A percentile compares a stretch with the other conserved stretches of the same genome.
Conservation (phyloP, 92 coral and sea anemone species). For the Virgularia gustaviana region DNA sequence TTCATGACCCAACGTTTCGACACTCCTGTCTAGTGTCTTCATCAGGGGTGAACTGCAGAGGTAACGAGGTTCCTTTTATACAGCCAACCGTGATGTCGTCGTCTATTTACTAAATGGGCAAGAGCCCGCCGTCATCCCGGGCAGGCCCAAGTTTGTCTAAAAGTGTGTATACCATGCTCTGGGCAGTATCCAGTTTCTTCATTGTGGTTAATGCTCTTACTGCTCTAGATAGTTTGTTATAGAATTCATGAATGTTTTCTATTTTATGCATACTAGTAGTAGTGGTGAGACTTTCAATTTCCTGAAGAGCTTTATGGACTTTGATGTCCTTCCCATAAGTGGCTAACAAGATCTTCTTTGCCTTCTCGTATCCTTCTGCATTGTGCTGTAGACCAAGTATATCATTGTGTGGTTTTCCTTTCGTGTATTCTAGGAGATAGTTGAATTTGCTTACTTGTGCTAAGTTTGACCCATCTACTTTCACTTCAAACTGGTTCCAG, state of each 20-base stretch:
- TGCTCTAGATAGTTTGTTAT: slow-evolving; percentile 32
- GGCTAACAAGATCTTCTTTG: slow-evolving; percentile 17
- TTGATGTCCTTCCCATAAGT: slow-evolving; percentile 10
- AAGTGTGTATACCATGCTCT: slow-evolving; percentile 37
- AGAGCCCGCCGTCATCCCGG: too few relatives aligned
- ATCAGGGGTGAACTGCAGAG: too few relatives aligned
- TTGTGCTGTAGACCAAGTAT: slow-evolving; percentile 44
- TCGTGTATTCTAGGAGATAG: slow-evolving; percentile 42
- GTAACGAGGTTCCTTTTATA: too few relatives aligned
- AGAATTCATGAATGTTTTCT: slow-evolving; percentile 23
- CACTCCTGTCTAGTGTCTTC: too few relatives aligned
- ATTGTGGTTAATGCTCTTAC: slow-evolving; percentile 20
- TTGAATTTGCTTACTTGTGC: slow-evolving; percentile 43
- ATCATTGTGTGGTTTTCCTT: slow-evolving; percentile 25
- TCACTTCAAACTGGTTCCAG: slow-evolving; percentile 65
- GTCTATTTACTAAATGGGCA: too few relatives aligned
- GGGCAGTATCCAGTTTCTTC: slow-evolving; percentile 37
- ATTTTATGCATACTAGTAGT: slow-evolving; percentile 6
- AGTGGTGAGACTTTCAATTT: background rate
- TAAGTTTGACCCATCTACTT: slow-evolving; percentile 43
- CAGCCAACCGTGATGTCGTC: too few relatives aligned
- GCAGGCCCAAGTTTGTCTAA: slow-evolving; percentile 47
- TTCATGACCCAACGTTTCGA: too few relatives aligned
- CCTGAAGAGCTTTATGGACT: slow-evolving; percentile 3
- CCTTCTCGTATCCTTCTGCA: slow-evolving; percentile 49